Evolutionary conservation across 2,113 vertebrate genomes (phyloP), one percentile per base, ranked within the genome.

Genomic region (Macroglossus sobrinus): DNA sequence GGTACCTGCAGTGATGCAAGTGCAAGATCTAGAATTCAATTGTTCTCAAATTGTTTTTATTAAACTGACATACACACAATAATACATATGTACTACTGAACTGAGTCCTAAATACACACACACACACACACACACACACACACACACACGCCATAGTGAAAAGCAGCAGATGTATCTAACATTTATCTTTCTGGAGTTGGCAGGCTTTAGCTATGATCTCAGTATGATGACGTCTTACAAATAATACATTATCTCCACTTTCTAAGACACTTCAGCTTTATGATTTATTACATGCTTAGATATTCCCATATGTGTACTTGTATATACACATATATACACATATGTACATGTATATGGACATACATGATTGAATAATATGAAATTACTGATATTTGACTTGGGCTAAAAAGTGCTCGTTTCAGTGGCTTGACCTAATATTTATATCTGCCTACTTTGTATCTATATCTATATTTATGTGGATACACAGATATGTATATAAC

Each of bases 101-200:
- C 13, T 11, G 10, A 61, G 59, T 50, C 40, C 30, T 80, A 57
- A 69, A n/a, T 26, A 7, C 33, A 16, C 35, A 84, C 30, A 28
- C 14, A 59, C 45, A 45, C n/a, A 45, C 88, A 53, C 24, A 8
- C 12, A 78, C 3, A 68, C 16, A n/a, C 3, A 57, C 24, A 78
- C 76, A 8, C 43, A 8, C 43, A 8, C 43, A 8, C 43, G 43
- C 45, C 45, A 50, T 50, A 50, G 43, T 55, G 61, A 81, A 57
- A 40, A 92, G 16, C 35, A 95, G 10, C 13, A 93, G 63, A 38
- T 89, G 16, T 80, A 59, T 92, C 57, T 69, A 91, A 66, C 57
- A 74, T 38, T 89, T 87, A 0, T 24, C 50, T 97, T 87, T 75
- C 89, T 87, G 91, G 95, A 96, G 22, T 11, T 80, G 90, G 76